phyloP scores from a whole-genome alignment of 2,797 vertebrate genomes.

The Sphenodon punctatus region DNA sequence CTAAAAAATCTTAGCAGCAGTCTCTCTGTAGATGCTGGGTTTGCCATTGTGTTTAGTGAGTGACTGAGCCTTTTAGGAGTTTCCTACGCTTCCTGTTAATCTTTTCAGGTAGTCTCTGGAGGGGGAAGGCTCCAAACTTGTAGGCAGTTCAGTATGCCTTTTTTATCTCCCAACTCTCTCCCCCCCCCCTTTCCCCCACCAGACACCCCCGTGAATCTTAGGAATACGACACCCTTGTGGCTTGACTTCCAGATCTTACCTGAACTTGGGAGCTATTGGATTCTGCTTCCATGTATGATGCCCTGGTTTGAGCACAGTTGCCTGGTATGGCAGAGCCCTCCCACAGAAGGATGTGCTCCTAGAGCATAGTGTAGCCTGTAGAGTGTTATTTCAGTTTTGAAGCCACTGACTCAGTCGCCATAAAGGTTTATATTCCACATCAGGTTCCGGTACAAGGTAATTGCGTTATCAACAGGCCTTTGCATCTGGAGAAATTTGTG shows the following conservation, averaged over 20 bases:
- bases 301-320: accelerated
- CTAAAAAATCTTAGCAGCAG: not conserved
- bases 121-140: not conserved
- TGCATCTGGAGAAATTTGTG: not conserved
- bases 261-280: not conserved
- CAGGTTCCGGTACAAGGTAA: not conserved
- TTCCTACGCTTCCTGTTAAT: not conserved
- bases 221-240: not conserved
- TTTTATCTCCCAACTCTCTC: too few species aligned
- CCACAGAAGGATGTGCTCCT: accelerated
- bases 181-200: accelerated
- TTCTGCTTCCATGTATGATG: accelerated
- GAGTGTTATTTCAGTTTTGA: too few species aligned
- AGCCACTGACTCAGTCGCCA: not conserved
- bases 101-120: not conserved
- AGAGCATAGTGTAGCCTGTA: not conserved
- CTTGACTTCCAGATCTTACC: not conserved
- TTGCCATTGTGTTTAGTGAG: too few species aligned
- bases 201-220: accelerated
- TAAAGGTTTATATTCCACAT: conserved; percentile 4
- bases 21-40: too few species aligned
- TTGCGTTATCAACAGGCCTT: not conserved
- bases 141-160: not conserved
- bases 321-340: accelerated
- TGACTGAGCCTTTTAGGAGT: too few species aligned